Conservation (phyloP, 2,888 invertebrate genomes). For the Calliopum simillimum region DNA sequence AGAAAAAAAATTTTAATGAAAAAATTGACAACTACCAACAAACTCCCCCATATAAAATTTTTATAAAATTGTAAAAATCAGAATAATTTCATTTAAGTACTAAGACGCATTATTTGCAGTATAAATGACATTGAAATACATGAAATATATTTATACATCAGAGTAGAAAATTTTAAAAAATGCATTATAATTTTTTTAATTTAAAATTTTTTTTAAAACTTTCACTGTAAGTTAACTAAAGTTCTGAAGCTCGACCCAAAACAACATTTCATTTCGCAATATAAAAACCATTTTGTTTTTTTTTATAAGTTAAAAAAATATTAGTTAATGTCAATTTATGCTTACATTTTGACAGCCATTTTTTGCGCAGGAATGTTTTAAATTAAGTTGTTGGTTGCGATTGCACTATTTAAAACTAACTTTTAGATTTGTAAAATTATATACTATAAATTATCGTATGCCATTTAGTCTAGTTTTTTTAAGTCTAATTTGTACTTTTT, state of each 20-base stretch:
- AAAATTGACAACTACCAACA: slow-evolving; percentile 19
- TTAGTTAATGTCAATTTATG: slow-evolving; percentile 11
- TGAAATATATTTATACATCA: neutral
- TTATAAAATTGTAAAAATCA: neutral
- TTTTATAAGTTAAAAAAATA: too few species aligned
- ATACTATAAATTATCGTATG: slow-evolving; percentile 37
- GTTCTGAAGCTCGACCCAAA: too few species aligned
- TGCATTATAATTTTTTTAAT: too few species aligned
- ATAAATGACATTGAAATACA: neutral
- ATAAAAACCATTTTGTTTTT: too few species aligned
- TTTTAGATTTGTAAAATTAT: slow-evolving; percentile 36
- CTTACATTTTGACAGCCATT: slow-evolving; percentile 53
- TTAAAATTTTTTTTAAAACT: too few species aligned
- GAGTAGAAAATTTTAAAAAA: too few species aligned
- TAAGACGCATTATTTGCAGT: slow-evolving; percentile 3
- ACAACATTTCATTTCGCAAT: too few species aligned
- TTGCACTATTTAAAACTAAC: slow-evolving; percentile 42
- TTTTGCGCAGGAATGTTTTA: slow-evolving; percentile 48
- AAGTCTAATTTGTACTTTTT: slow-evolving; percentile 51
- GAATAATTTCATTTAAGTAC: neutral
- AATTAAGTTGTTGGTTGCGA: slow-evolving; percentile 34
- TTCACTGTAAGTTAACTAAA: too few species aligned
- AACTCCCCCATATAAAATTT: slow-evolving; percentile 20
- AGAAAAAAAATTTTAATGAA: slow-evolving; percentile 2
- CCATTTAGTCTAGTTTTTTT: slow-evolving; percentile 42